A percentile compares a stretch with the other conserved stretches of the same genome.
These are phyloP conservation scores for Nephila pilipes DNA, from an alignment of 1,140 invertebrate genomes.

Conservation along the genomic window DNA sequence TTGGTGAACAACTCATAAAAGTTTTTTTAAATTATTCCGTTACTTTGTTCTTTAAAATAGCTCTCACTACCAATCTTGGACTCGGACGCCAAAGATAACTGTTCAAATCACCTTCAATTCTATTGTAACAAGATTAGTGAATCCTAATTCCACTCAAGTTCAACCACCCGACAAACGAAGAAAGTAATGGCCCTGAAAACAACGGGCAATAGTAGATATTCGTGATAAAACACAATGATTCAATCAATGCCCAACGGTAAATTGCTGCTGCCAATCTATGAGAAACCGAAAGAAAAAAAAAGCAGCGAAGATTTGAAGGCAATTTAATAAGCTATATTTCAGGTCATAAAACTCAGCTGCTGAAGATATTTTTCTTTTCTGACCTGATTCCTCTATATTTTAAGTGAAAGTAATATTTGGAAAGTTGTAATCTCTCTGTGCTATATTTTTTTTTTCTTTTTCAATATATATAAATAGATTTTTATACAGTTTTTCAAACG, in stretches of 20 bases:
- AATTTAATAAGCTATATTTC: neutral
- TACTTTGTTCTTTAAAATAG: neutral
- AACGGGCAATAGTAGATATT: neutral
- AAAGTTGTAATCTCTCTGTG: neutral
- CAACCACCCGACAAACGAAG: neutral
- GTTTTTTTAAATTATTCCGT: neutral
- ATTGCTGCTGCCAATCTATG: neutral
- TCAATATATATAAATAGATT: neutral
- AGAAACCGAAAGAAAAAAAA: too few species aligned
- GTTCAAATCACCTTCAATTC: constrained; percentile 24
- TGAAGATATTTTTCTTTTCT: neutral
- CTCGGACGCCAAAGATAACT: neutral
- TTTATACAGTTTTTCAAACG: neutral
- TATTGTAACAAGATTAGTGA: constrained; percentile 16
- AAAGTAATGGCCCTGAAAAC: neutral
- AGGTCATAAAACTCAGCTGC: neutral
- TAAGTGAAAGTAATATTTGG: neutral
- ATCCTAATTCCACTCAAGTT: neutral
- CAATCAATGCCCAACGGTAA: neutral
- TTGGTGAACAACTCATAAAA: neutral
- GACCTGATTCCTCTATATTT: neutral
- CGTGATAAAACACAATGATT: neutral
- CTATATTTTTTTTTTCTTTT: neutral
- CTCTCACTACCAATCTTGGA: neutral
- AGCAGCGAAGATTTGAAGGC: neutral